Base-by-base conservation (phyloP, 1,140 invertebrate species). In the Heliconius himera region DNA sequence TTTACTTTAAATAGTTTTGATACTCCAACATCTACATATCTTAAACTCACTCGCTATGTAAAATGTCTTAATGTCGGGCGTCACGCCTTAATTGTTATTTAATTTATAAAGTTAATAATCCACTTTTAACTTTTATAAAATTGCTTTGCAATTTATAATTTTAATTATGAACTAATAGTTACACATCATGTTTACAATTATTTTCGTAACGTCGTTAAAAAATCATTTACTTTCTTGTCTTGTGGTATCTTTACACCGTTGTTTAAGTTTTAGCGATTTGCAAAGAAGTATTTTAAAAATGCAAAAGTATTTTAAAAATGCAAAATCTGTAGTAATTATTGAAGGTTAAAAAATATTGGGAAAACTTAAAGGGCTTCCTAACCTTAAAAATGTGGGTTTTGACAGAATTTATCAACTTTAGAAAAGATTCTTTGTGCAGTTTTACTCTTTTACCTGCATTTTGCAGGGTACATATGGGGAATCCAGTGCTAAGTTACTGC, bases 161-260 rank as follows among this genome's bases (percentile, higher is more conserved):
- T 29, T 29, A 66, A 66, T 66, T 26, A 66, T 66, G 22, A 66
- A 66, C 60, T 22, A 66, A 66, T 66, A 11, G 60, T 66, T 66
- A 46, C 13, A 46, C 41, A 29, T 29, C 18, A 26, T 9, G 0
- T 66, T 9, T 29, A 26, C 26, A 66, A 13, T 5, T 26, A 66
- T 26, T 66, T 66, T 11, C 26, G 26, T 66, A 29, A 66, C 16
- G 60, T 66, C 60, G 26, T 66, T 66, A 66, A 66, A 66, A 6
- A 5, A 66, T 29, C 1, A 29, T 66, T 66, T 29, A 5, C 1
- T 66, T 66, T 13, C 60, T 26, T 66, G 16, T 29, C 26, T 29
- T 66, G n/a, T 29, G 60, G 60, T n/a, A 29, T 9, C 60, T 13
- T 26, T 56, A 60, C 22, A 60, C 4, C 8, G 9, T 60, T 60